Base-by-base conservation (phyloP, 2,113 vertebrate species). In the Mastomys natalensis region DNA sequence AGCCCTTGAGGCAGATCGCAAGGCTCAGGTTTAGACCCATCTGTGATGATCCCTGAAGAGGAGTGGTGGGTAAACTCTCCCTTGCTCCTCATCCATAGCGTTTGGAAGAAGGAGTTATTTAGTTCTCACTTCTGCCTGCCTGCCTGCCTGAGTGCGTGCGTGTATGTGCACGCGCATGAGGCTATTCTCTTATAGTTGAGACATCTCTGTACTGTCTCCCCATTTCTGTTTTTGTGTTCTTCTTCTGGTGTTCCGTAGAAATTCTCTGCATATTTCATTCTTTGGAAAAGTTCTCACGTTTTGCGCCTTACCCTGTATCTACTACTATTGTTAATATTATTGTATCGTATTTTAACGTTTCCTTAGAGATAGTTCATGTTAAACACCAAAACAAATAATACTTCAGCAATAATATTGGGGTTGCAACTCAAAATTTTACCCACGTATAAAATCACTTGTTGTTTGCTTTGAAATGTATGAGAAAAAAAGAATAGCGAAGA, bases 31-130 rank as follows among this genome's bases (percentile, higher is more conserved):
- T 60, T 72, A 37, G 43, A 43, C 13, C 3, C 45, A 58, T 58
- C 26, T 11, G 31, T 19, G 40, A 5, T 22, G 10, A 24, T 17
- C 9, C 51, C 43, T 10, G 5, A 82, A 51, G 12, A 3, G 5
- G 1, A 45, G 9, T 51, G 9, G 26, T 60, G 6, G 0, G 6
- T n/a, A n/a, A 55, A 58, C 17, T 16, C 2, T 7, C 17, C 1
- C 7, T 3, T 5, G 31, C 34, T 45, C 9, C 13, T 51, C 76
- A 43, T 12, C 43, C 12, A 0, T 1, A 15, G 17, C 16, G 16
- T 34, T 76, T 26, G 15, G 21, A 84, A 45, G 21, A 26, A 7
- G 19, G 31, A 37, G 60, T 55, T 73, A 2, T 91, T 60, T 72
- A 26, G 10, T 74, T 86, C 70, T 95, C 12, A 48, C 43, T 76